phyloP scores from a whole-genome alignment of 2,797 vertebrate species.

The Mionectes olivaceus region DNA sequence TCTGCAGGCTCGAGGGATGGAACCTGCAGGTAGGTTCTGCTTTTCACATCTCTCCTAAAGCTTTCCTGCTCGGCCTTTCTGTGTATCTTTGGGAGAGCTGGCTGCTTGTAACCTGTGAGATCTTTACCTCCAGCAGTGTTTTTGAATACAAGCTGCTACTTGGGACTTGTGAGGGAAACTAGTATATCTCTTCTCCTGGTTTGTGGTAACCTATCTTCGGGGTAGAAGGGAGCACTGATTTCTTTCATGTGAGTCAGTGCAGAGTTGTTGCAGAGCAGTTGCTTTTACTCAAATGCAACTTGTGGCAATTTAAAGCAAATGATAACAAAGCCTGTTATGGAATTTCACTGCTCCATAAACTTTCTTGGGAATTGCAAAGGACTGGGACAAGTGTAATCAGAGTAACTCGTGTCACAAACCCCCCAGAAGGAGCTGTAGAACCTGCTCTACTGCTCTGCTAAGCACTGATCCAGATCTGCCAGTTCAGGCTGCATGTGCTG shows the following conservation, averaged over 20 bases:
- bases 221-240: background rate
- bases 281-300: background rate
- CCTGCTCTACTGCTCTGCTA: background rate
- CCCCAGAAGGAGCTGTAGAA: background rate
- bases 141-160: background rate
- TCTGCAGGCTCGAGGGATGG: background rate
- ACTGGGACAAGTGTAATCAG: background rate
- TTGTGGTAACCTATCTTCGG: background rate
- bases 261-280: background rate
- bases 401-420: background rate
- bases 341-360: background rate
- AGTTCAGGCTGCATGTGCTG: rapidly evolving
- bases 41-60: background rate
- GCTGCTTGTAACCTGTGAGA: background rate
- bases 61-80: background rate
- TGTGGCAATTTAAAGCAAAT: background rate
- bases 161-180: background rate
- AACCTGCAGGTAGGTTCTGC: background rate
- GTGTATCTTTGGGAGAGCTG: background rate
- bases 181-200: background rate
- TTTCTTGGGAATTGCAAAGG: background rate
- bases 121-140: background rate
- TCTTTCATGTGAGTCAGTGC: background rate
- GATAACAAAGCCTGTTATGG: background rate
- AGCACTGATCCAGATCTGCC: background rate